Evolutionary conservation across 2,113 vertebrate species (phyloP).

Genomic region (Anarhynchus alexandrinus): DNA sequence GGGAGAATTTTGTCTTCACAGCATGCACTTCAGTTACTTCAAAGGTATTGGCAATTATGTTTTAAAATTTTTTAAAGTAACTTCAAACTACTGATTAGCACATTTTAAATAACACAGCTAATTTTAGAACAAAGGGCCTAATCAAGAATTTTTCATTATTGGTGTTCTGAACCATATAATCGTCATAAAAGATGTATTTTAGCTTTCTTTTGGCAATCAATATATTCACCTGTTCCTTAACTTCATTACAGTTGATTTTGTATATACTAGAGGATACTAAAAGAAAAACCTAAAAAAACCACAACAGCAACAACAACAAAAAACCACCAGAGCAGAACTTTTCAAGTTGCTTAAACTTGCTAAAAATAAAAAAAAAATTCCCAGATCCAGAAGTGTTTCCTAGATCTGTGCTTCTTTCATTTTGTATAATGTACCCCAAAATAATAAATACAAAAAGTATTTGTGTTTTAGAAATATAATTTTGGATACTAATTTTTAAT

Average conservation of each 20-base stretch:
- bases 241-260: not conserved
- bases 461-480: not conserved
- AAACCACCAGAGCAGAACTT: not conserved
- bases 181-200: not conserved
- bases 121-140: not conserved
- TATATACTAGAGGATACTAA: not conserved
- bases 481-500: not conserved
- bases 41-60: conserved; percentile 68
- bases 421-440: not conserved
- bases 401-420: not conserved
- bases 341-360: not conserved
- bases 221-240: not conserved
- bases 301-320: not conserved
- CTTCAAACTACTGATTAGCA: not conserved
- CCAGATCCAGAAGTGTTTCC: not conserved
- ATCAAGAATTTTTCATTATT: not conserved
- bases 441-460: not conserved
- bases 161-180: not conserved
- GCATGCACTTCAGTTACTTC: conserved; percentile 75
- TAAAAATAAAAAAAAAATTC: not conserved
- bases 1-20: conserved; percentile 78
- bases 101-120: not conserved
- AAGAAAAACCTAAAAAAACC: not conserved
- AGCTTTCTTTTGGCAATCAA: not conserved
- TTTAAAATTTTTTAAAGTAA: not conserved